Evolutionary conservation across 2,797 vertebrate species (phyloP).

Genomic region (Coendou prehensilis): DNA sequence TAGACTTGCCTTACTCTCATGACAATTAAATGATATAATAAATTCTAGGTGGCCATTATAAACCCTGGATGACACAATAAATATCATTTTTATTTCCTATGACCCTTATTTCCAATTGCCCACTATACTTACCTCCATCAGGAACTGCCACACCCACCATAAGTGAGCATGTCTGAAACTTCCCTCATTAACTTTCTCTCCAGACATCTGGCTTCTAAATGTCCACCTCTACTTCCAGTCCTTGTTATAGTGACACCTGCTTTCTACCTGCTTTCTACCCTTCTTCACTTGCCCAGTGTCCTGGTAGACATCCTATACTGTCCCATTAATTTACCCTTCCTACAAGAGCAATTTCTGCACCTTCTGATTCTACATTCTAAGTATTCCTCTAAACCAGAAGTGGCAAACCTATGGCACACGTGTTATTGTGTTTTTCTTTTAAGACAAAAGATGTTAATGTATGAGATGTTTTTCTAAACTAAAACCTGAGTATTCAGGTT

Average conservation of each 20-base stretch:
- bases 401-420: not conserved
- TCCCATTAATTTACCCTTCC: not conserved
- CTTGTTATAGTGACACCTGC: not conserved
- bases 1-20: not conserved
- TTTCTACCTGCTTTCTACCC: not conserved
- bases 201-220: not conserved
- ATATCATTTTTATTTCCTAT: constrained; percentile 1
- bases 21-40: not conserved
- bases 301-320: not conserved
- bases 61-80: not conserved
- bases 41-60: not conserved
- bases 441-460: not conserved
- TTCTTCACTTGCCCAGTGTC: not conserved
- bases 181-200: not conserved
- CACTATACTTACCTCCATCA: too few species aligned
- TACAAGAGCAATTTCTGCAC: not conserved
- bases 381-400: not conserved
- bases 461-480: not conserved
- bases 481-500: not conserved
- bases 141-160: not conserved
- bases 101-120: not conserved
- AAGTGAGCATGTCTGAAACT: not conserved
- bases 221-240: not conserved
- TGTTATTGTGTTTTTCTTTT: not conserved
- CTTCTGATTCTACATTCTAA: not conserved